Percentiles rank a stretch among this genome's conserved stretches.
These are phyloP conservation scores for Coelopa frigida DNA, from an alignment of 1,140 invertebrate species.

Conservation along the genomic window DNA sequence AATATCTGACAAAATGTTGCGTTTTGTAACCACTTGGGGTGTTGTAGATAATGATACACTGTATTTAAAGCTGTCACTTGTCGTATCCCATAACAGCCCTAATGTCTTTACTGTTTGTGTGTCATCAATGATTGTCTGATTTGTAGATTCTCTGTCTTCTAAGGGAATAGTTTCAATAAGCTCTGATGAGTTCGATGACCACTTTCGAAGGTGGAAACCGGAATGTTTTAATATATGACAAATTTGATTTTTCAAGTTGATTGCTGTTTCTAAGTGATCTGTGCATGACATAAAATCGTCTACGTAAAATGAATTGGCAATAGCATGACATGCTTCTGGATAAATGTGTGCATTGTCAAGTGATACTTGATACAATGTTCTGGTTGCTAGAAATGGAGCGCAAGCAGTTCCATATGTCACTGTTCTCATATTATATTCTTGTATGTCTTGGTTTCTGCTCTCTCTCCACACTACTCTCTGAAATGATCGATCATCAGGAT, in stretches of 20 bases:
- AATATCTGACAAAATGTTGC: slow-evolving; percentile 35
- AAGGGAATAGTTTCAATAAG: slow-evolving; percentile 8
- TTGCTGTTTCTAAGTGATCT: background rate
- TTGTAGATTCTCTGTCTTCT: background rate
- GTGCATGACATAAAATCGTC: slow-evolving; percentile 9
- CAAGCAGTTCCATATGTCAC: slow-evolving; percentile 8
- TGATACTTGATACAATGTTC: slow-evolving; percentile 4
- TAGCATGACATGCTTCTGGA: background rate
- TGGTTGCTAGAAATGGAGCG: slow-evolving; percentile 7
- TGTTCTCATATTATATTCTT: slow-evolving; percentile 2
- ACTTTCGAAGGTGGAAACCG: slow-evolving; percentile 27
- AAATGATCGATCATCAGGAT: background rate
- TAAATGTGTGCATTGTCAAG: background rate
- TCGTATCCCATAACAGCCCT: slow-evolving; percentile 5
- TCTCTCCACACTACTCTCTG: slow-evolving; percentile 9
- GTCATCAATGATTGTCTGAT: background rate
- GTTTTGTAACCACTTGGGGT: slow-evolving; percentile 27
- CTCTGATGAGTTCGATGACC: slow-evolving; percentile 17
- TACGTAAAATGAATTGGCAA: slow-evolving; percentile 6
- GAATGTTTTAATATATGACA: slow-evolving; percentile 12
- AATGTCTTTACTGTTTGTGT: slow-evolving; percentile 1
- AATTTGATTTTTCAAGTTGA: background rate
- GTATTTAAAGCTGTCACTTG: background rate
- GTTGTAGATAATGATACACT: background rate
- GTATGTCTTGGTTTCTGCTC: background rate